Evolutionary conservation across 2,888 invertebrate species (phyloP).

Genomic region (Microplitis deprimator): DNA sequence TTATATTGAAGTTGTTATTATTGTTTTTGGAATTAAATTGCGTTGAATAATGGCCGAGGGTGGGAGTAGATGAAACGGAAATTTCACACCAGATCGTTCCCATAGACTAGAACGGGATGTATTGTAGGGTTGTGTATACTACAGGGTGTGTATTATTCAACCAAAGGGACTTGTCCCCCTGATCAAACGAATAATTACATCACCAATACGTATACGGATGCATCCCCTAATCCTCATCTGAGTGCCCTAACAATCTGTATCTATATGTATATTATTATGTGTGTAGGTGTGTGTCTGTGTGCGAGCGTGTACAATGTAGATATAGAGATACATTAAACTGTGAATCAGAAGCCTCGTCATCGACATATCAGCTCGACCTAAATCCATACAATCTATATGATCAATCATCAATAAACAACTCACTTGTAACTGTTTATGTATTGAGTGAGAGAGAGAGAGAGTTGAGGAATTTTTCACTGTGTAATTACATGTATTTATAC

Average conservation of each 20-base stretch:
- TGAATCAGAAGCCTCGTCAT: background rate
- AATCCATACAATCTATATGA: conserved; percentile 24
- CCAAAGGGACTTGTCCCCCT: conserved; percentile 44
- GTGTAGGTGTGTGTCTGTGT: background rate
- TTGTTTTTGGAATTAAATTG: background rate
- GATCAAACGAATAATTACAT: conserved; percentile 60
- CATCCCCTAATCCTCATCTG: conserved; percentile 46
- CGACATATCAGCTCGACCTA: conserved; percentile 5
- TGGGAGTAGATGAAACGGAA: background rate
- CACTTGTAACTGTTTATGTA: background rate
- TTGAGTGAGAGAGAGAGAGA: too few species aligned
- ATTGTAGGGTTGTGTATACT: conserved; percentile 28
- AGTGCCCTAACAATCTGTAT: conserved; percentile 3
- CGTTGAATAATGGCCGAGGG: conserved; percentile 5
- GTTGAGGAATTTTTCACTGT: background rate
- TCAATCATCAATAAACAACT: conserved; percentile 28
- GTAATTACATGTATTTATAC: background rate
- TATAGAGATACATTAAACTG: background rate
- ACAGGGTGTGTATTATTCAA: conserved; percentile 18
- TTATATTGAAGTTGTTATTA: background rate
- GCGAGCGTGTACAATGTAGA: background rate
- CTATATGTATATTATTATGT: background rate
- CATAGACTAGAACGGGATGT: background rate
- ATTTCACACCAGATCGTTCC: conserved; percentile 12
- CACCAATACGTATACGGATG: conserved; percentile 54